These are phyloP conservation scores for Frieseomelitta varia DNA, from an alignment of 1,140 invertebrate genomes.

Conservation along the genomic window DNA sequence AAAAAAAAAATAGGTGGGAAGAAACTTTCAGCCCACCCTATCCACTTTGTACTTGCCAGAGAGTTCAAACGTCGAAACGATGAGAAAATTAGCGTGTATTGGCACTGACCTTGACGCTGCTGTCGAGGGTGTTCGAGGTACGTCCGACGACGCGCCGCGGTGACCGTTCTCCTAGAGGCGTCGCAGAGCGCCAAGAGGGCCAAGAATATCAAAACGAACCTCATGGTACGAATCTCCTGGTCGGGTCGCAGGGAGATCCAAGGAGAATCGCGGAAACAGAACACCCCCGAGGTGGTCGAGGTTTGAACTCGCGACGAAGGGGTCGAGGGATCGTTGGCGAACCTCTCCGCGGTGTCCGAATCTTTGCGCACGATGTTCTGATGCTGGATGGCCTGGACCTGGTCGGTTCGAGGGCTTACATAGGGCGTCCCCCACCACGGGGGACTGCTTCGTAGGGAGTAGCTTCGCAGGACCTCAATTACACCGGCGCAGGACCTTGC, in stretches of 20 bases:
- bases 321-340: constrained; percentile 7
- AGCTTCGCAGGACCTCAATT: constrained; percentile 78
- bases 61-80: not conserved
- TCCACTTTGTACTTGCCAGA: not conserved
- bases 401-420: constrained; percentile 81
- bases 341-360: constrained; percentile 40
- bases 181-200: constrained; percentile 22
- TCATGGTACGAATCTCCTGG: constrained; percentile 37
- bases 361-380: constrained; percentile 75
- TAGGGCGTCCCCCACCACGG: constrained; percentile 81
- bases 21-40: too few species aligned
- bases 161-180: constrained; percentile 41
- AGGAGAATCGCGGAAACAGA: not conserved
- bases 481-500: constrained; percentile 77
- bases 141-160: constrained; percentile 16
- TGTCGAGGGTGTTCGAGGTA: constrained; percentile 64
- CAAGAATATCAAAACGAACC: constrained; percentile 19
- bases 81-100: not conserved
- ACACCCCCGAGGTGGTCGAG: constrained; percentile 2
- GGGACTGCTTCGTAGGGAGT: constrained; percentile 62
- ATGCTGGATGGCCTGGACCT: constrained; percentile 81
- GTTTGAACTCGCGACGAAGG: constrained; percentile 23
- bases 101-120: constrained; percentile 74
- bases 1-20: too few species aligned
- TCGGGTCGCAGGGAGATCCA: not conserved